Conservation (phyloP, 2,888 invertebrate species). For the Caenorhabditis sulstoni region DNA sequence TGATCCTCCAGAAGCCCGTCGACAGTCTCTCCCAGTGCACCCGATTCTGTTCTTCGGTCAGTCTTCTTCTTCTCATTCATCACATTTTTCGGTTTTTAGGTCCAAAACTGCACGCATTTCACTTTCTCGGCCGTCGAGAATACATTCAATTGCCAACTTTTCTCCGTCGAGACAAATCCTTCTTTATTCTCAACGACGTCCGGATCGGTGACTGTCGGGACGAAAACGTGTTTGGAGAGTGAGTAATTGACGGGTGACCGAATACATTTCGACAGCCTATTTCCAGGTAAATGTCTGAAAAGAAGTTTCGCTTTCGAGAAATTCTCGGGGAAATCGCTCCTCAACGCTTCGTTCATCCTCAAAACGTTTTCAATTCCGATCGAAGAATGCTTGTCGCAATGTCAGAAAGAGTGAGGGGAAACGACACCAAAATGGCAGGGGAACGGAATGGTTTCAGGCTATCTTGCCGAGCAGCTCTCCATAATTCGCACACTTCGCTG, state of each 20-base stretch:
- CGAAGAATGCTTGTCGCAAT: constrained; percentile 66
- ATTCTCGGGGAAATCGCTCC: constrained; percentile 32
- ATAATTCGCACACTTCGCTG: constrained; percentile 30
- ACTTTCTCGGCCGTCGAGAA: constrained; percentile 37
- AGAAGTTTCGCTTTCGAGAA: constrained; percentile 64
- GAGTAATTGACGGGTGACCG: constrained; percentile 33
- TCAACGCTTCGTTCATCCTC: constrained; percentile 38
- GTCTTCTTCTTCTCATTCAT: not conserved
- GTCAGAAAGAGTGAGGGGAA: constrained; percentile 59
- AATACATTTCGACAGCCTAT: not conserved
- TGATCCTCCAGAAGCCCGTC: constrained; percentile 27
- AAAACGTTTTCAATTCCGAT: constrained; percentile 48
- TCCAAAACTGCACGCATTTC: constrained; percentile 51
- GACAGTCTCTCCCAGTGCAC: constrained; percentile 46
- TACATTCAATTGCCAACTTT: constrained; percentile 42
- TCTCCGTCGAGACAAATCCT: constrained; percentile 7
- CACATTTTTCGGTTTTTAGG: constrained; percentile 9
- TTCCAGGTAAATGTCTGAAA: constrained; percentile 53
- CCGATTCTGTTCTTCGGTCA: constrained; percentile 41
- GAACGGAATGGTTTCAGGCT: constrained; percentile 32
- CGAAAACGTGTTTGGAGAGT: constrained; percentile 57
- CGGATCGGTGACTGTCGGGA: constrained; percentile 34
- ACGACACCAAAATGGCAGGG: not conserved
- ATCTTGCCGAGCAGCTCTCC: constrained; percentile 65
- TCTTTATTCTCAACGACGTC: constrained; percentile 31